Evolutionary conservation across 1,140 invertebrate genomes (phyloP), one percentile per base, ranked within the genome.

Genomic region (Diploscapter pachys): DNA sequence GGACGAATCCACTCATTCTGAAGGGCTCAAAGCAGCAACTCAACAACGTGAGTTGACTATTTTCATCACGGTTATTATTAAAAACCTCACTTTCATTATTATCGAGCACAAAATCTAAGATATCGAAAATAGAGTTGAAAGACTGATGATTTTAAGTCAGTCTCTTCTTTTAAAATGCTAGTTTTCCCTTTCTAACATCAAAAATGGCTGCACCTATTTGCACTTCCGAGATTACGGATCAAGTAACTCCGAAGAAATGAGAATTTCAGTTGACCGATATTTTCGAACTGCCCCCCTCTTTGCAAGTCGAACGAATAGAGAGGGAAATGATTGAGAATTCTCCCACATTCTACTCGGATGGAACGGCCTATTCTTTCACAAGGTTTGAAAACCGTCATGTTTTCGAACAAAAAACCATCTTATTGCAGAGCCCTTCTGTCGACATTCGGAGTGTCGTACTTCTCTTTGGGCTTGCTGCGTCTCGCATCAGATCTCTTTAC

Each of bases 361-460:
- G 57, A 31, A 73, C 81, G 68, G 54, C 63, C 2, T 83, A 89
- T 4, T 90, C 90, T 2, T 83, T 96, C 9, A 83, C 95, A 0
- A 88, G 88, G 76, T 90, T n/a, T 50, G n/a, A 6, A 51, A 8
- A 48, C 66, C 9, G 31, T 31, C 9, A 48, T 11, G n/a, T 11
- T 9, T 65, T 48, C 8, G n/a, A 61, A 31, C 31, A 31, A 31
- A 31, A 31, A 31, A 31, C 31, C 0, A 1, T 31, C 31, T 31
- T 31, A 31, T 6, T 11, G 9, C n/a, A 72, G 71, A 11, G 48
- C 91, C 0, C 85, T 97, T n/a, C 91, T 94, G 83, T 89, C 87
- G 72, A 91, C 91, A 80, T 98, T 94, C 87, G 94, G 92, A 49
- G 84, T 90, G 72, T 90, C 94, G 84, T 98, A 96, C 88, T 94